Percentiles rank a stretch among this genome's conserved stretches.
Conservation (phyloP, 2,888 invertebrate genomes). For the Aleiodes alternator region DNA sequence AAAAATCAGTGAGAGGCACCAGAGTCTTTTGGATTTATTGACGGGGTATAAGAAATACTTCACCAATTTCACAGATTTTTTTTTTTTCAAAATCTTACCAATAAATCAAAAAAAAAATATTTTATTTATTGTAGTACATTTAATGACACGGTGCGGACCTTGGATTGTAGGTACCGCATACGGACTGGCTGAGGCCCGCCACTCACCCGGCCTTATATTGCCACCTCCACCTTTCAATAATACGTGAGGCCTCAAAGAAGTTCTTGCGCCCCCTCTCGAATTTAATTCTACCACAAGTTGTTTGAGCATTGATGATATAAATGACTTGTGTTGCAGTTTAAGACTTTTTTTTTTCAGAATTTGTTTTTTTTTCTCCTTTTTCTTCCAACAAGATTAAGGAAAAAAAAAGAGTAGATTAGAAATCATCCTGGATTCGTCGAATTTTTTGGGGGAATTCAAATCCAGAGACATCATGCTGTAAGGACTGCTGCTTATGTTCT, state of each 20-base stretch:
- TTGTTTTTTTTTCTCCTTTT: not conserved
- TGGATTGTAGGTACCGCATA: constrained; percentile 71
- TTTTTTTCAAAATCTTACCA: too few relatives aligned
- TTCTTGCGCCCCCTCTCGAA: constrained; percentile 35
- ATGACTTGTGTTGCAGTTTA: constrained; percentile 9
- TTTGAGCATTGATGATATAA: constrained; percentile 10
- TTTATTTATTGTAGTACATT: not conserved
- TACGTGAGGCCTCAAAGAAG: constrained; percentile 10
- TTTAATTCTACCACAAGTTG: constrained; percentile 15
- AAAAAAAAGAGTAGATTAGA: too few relatives aligned
- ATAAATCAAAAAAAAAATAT: too few relatives aligned
- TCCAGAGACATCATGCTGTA: not conserved
- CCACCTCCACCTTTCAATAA: constrained; percentile 68
- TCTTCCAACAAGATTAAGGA: too few relatives aligned
- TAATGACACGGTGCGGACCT: constrained; percentile 64
- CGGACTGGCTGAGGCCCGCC: constrained; percentile 72
- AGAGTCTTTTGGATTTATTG: too few relatives aligned
- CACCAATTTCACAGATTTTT: too few relatives aligned
- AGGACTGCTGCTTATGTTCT: constrained; percentile 16
- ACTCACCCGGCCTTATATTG: constrained; percentile 71
- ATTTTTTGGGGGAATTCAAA: not conserved
- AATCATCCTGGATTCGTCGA: too few relatives aligned
- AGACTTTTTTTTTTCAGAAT: not conserved
- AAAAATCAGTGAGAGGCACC: too few relatives aligned
- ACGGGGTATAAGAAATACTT: too few relatives aligned